Evolutionary conservation across 2,113 vertebrate genomes (phyloP), one percentile per base, ranked within the genome.

Genomic region (Australoheros scitulus): DNA sequence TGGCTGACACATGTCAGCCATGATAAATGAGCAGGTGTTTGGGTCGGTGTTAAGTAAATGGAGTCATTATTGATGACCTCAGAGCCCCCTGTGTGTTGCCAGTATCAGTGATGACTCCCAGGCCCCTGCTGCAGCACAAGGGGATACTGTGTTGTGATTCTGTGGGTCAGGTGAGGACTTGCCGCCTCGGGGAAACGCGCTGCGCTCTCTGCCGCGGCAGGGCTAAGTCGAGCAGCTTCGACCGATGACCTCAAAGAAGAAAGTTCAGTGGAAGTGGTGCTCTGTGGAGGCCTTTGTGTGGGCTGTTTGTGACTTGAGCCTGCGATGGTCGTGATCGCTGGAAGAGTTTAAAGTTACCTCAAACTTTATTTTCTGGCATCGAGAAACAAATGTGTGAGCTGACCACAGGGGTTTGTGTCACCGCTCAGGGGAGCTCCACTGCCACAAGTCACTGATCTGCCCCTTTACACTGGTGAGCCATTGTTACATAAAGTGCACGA

Each of bases 31-130:
- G 89, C 88, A 91, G 91, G 88, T 94, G 94, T 93, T 92, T 82
- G 88, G 82, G 90, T 91, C 80, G 17, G 86, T 88, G 93, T 94
- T 92, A 93, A 92, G 91, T 92, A 93, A 93, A 94, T 93, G 90
- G 88, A 90, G 86, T 91, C 89, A 89, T 95, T 95, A 94, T 91
- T 87, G 88, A 94, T 90, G 90, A 94, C 93, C 90, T 88, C 82
- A 50, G 77, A 78, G 89, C 79, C 80, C 86, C 65, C 77, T 80
- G 87, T 87, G 88, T 92, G 91, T 78, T 89, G 80, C 78, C 81
- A 81, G 91, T 87, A 90, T 89, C 84, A 56, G 61, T 85, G 91
- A 93, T 86, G 91, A 75, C 83, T 92, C 90, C 87, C 92, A 93
- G 92, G 84, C 84, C 76, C 47, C 68, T 2, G 34, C 88, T 79